A percentile compares a stretch with the other conserved stretches of the same genome.
phyloP scores from a whole-genome alignment of 2,113 vertebrate genomes.

The Anguilla japonica region DNA sequence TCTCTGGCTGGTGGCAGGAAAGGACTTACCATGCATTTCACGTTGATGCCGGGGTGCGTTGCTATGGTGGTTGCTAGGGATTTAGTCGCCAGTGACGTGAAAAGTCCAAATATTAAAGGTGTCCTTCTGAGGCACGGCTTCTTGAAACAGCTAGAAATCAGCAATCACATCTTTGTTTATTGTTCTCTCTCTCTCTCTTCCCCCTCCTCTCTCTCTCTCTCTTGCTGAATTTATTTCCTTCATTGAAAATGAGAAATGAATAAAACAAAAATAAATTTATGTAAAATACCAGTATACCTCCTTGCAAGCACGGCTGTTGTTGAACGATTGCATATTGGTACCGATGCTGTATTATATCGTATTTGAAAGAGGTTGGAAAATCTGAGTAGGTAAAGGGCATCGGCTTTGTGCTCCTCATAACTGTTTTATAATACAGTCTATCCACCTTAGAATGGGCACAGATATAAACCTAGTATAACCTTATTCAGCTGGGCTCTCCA shows the following conservation, averaged over 20 bases:
- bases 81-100: constrained; percentile 72
- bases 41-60: constrained; percentile 71
- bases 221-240: constrained; percentile 50
- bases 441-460: background rate
- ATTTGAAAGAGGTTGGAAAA: background rate
- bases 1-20: constrained; percentile 54
- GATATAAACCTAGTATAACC: background rate
- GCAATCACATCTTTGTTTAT: constrained; percentile 53
- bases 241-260: constrained; percentile 44
- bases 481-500: constrained; percentile 11
- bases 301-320: background rate
- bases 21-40: constrained; percentile 75
- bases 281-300: background rate
- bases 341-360: background rate
- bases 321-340: background rate
- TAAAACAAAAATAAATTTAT: constrained; percentile 21
- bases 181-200: constrained; percentile 40
- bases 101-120: constrained; percentile 79
- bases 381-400: background rate
- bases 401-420: background rate
- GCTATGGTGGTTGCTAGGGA: constrained; percentile 80
- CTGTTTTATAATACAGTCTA: background rate
- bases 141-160: constrained; percentile 62
- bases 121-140: constrained; percentile 69
- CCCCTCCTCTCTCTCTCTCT: constrained; percentile 38